Conservation (phyloP, 2,113 vertebrate genomes). For the Motacilla tschutschensis region DNA sequence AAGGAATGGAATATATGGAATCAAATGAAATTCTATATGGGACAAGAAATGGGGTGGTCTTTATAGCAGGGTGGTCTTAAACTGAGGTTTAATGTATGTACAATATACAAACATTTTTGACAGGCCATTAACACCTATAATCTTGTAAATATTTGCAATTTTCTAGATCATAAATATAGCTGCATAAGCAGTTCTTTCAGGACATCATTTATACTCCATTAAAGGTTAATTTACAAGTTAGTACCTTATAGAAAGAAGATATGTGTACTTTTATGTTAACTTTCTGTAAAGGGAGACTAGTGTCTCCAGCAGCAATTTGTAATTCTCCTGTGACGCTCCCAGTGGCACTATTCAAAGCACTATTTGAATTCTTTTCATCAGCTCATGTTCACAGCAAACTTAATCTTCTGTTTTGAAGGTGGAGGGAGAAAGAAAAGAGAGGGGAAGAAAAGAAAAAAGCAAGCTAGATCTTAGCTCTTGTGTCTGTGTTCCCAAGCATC, state of each 20-base stretch:
- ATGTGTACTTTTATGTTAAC: conserved; percentile 77
- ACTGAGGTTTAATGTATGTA: conserved; percentile 80
- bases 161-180: conserved; percentile 85
- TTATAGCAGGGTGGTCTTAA: conserved; percentile 81
- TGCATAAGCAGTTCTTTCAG: conserved; percentile 83
- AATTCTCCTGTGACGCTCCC: conserved; percentile 75
- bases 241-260: conserved; percentile 84
- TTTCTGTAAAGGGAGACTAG: conserved; percentile 74
- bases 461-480: conserved; percentile 66
- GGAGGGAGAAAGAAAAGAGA: conserved; percentile 4
- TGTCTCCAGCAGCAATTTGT: conserved; percentile 81
- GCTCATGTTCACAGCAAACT: conserved; percentile 79
- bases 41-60: conserved; percentile 79
- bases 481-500: conserved; percentile 65
- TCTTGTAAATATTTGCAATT: conserved; percentile 88
- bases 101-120: conserved; percentile 87
- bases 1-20: conserved; percentile 75
- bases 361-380: conserved; percentile 78
- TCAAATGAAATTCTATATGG: conserved; percentile 79
- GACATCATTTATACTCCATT: conserved; percentile 84
- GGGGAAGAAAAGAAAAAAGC: not conserved
- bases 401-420: conserved; percentile 76
- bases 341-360: conserved; percentile 74
- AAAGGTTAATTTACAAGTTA: conserved; percentile 85
- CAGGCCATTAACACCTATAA: conserved; percentile 88